Base-by-base conservation (phyloP, 1,140 invertebrate genomes). In the Nephotettix cincticeps region DNA sequence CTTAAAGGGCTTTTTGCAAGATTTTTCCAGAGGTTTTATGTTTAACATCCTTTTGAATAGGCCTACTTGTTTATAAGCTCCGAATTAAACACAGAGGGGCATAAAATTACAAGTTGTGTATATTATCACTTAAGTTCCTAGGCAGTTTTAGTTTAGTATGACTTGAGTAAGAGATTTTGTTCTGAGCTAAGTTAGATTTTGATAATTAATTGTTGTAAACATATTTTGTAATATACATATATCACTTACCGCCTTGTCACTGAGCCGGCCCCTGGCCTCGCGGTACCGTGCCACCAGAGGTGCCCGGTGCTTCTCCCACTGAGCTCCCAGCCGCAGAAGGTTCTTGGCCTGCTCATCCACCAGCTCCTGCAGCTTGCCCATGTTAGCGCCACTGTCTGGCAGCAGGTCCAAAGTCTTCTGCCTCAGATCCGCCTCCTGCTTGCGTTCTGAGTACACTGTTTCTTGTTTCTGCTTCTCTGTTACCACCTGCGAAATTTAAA, bases 291-390 rank as follows among this genome's bases (percentile, higher is more conserved):
- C 80, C 68, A 91, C 83, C 14, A 92, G 80, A 17, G 89, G 87
- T 43, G 81, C 81, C 74, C 89, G 82, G 71, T 89, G 87, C 72
- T 87, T 84, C 71, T 91, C 88, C 91, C 91, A 93, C 74, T 91
- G 87, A 63, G 83, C 85, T 1, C 86, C 86, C 71, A 92, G 80
- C 72, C 81, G 84, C 11, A 87, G 79, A 47, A 92, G 76, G 79
- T 87, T 84, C 76, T 86, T 84, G 29, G 83, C 82, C 75, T 84
- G 87, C 17, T 81, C 79, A 72, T 91, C 86, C 27, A 91, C 85
- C 3, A 87, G 76, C 63, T 78, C 77, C 80, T 88, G 83, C 29
- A 90, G 75, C 80, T 91, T 91, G 3, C 80, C 77, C 43, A 91
- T 81, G 78, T 91, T 91, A 45, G 85, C 84, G 54, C 89, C 87